These are phyloP conservation scores for Suillia variegata DNA, from an alignment of 2,888 invertebrate genomes.

Conservation along the genomic window DNA sequence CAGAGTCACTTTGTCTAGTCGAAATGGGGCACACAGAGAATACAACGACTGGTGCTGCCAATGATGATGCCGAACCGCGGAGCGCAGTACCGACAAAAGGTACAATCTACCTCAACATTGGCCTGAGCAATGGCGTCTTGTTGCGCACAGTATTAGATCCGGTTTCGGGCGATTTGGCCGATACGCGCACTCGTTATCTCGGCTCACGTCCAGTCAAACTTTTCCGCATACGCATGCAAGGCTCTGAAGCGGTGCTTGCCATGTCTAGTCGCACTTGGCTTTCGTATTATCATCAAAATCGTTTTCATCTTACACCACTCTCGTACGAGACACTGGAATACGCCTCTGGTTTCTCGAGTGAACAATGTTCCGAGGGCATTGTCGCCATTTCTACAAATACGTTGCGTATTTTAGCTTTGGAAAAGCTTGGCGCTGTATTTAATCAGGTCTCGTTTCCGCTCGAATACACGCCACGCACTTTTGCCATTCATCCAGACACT, in stretches of 20 bases:
- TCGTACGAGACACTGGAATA: constrained; percentile 97
- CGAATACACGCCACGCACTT: constrained; percentile 94
- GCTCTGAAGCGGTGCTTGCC: constrained; percentile 94
- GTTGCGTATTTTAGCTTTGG: constrained; percentile 92
- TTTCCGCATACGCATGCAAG: constrained; percentile 94
- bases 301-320: constrained; percentile 92
- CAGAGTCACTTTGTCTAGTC: constrained; percentile 96
- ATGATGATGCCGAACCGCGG: constrained; percentile 60
- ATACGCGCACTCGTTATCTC: constrained; percentile 95
- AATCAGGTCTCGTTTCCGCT: constrained; percentile 93
- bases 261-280: constrained; percentile 98
- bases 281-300: constrained; percentile 97
- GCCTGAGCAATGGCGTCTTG: constrained; percentile 94
- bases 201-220: constrained; percentile 95
- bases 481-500: constrained; percentile 90
- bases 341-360: constrained; percentile 94
- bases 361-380: constrained; percentile 99
- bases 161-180: constrained; percentile 94
- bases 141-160: constrained; percentile 93
- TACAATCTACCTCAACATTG: constrained; percentile 91
- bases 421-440: constrained; percentile 97
- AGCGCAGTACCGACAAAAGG: constrained; percentile 65
- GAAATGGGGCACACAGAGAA: constrained; percentile 81
- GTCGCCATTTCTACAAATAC: constrained; percentile 99
- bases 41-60: constrained; percentile 62